These are phyloP conservation scores for Oscheius myriophilus DNA, from an alignment of 2,888 invertebrate genomes.

Conservation along the genomic window DNA sequence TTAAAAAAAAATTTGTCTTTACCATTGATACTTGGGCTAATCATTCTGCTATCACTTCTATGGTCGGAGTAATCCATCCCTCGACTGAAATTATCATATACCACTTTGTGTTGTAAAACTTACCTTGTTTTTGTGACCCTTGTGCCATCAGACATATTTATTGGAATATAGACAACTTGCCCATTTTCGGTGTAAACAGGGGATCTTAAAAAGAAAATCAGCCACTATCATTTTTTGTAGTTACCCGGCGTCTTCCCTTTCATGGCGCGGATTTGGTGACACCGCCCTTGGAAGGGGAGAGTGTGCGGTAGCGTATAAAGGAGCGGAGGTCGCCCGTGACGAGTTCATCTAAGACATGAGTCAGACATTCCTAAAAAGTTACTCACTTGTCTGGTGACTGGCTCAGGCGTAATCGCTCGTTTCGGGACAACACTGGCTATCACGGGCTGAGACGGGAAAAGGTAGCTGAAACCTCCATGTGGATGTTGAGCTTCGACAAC, in stretches of 20 bases:
- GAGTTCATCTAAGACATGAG: not conserved
- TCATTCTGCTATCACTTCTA: conserved; percentile 44
- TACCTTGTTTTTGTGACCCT: conserved; percentile 37
- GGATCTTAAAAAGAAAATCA: conserved; percentile 13
- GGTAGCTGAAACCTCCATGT: conserved; percentile 63
- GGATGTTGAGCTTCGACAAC: conserved; percentile 52
- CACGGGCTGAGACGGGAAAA: conserved; percentile 63
- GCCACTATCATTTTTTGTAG: not conserved
- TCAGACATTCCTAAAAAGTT: not conserved
- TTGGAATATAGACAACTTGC: conserved; percentile 65
- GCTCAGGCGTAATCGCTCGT: conserved; percentile 53
- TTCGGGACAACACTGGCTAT: conserved; percentile 52
- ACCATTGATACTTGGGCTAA: conserved; percentile 50
- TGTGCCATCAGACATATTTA: conserved; percentile 53
- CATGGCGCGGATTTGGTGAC: conserved; percentile 32
- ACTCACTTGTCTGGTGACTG: conserved; percentile 24
- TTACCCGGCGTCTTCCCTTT: conserved; percentile 9
- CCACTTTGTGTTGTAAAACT: not conserved
- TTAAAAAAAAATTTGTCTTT: conserved; percentile 1
- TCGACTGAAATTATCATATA: conserved; percentile 11
- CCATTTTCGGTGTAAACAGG: conserved; percentile 44
- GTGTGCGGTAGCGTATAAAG: conserved; percentile 42
- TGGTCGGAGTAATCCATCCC: conserved; percentile 8
- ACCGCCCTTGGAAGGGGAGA: conserved; percentile 20
- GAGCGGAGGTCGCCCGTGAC: conserved; percentile 27